Conservation (phyloP, 2,113 vertebrate genomes). For the Hydropotes inermis region DNA sequence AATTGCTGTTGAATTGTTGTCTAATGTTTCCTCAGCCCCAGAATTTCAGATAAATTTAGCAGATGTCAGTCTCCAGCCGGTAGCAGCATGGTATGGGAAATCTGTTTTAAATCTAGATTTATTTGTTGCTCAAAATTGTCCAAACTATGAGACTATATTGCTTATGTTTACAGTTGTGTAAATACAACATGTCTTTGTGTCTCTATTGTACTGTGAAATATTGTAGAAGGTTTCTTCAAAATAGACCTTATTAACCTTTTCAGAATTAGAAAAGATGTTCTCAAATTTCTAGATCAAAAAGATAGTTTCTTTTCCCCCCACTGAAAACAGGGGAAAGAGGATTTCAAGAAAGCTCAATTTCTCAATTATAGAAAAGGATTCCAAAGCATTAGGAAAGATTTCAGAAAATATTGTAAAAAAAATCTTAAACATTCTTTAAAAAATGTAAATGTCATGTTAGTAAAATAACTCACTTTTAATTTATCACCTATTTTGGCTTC, state of each 20-base stretch:
- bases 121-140: conserved; percentile 29
- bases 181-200: not conserved
- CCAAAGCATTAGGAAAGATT: conserved; percentile 18
- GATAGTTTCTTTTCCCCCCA: not conserved
- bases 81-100: not conserved
- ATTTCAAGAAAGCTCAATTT: not conserved
- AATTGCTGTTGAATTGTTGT: conserved; percentile 23
- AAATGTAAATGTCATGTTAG: not conserved
- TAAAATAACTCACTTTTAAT: not conserved
- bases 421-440: conserved; percentile 14
- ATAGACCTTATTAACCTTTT: not conserved
- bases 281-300: conserved; percentile 23
- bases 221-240: not conserved
- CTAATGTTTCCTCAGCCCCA: not conserved
- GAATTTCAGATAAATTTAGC: conserved; percentile 42
- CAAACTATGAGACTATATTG: not conserved
- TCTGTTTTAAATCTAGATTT: conserved; percentile 15
- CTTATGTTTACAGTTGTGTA: not conserved
- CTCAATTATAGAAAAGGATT: conserved; percentile 6
- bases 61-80: not conserved
- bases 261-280: not conserved
- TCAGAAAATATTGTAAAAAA: not conserved
- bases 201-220: not conserved
- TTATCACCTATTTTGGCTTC: not conserved
- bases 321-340: not conserved